These are phyloP conservation scores for Zalophus californianus DNA, from an alignment of 2,797 vertebrate species.

Conservation along the genomic window DNA sequence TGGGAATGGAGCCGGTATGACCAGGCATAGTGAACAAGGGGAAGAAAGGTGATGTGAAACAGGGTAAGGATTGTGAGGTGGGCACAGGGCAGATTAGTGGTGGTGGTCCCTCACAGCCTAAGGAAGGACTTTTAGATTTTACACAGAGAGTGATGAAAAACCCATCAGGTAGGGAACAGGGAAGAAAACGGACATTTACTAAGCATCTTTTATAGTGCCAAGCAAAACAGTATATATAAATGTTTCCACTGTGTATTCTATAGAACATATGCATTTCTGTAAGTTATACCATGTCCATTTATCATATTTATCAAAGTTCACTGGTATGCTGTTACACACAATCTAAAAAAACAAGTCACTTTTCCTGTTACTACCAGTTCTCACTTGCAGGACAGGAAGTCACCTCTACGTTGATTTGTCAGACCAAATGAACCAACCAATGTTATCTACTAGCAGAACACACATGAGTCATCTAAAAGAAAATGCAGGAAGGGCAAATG, in stretches of 20 bases:
- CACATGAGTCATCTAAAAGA: not conserved
- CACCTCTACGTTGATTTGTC: conserved; percentile 24
- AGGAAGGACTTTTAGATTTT: not conserved
- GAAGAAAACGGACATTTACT: not conserved
- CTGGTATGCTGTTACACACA: not conserved
- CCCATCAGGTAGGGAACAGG: not conserved
- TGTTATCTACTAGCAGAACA: not conserved
- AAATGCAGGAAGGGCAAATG: conserved; percentile 17
- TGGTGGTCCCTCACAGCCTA: not conserved
- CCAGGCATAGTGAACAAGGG: not conserved
- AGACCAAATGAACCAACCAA: conserved; percentile 49
- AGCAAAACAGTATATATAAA: not conserved
- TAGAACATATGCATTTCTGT: not conserved
- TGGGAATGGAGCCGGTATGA: not conserved
- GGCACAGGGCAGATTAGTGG: not conserved
- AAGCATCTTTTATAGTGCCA: not conserved
- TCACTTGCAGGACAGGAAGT: conserved; percentile 40
- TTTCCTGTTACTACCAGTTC: conserved; percentile 61
- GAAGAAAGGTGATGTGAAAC: not conserved
- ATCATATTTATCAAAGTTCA: conserved; percentile 47
- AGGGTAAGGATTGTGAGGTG: not conserved
- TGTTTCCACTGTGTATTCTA: not conserved
- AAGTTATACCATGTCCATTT: not conserved
- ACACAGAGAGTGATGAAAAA: not conserved
- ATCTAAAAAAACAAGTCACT: not conserved